Evolutionary conservation across 2,113 vertebrate genomes (phyloP).

Genomic region (Megaceryle maxima): DNA sequence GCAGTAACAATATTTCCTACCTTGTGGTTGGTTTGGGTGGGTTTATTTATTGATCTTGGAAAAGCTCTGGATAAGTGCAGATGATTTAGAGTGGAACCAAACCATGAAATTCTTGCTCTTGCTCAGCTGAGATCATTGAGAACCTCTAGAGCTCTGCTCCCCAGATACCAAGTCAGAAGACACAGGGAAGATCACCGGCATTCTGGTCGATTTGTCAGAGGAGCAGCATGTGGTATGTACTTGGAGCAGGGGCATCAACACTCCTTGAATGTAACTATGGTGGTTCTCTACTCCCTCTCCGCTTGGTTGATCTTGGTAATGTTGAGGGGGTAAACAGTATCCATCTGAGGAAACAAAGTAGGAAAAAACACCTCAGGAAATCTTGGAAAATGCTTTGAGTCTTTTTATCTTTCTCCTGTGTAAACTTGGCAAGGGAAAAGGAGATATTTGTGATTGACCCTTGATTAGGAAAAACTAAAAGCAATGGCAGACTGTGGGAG

Average conservation of each 20-base stretch:
- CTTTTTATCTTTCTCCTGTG: neutral
- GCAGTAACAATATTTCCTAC: neutral
- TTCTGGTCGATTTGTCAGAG: neutral
- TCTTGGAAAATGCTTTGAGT: neutral
- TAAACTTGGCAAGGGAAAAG: neutral
- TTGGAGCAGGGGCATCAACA: neutral
- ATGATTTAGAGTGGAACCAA: neutral
- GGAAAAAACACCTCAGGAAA: neutral
- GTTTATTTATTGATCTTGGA: conserved; percentile 39
- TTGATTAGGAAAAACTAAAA: neutral
- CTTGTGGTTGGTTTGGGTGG: neutral
- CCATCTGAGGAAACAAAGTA: neutral
- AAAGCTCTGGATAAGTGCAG: neutral
- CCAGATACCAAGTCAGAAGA: neutral
- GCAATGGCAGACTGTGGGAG: neutral
- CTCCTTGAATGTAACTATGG: neutral
- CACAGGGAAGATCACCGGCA: neutral
- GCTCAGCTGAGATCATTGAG: neutral
- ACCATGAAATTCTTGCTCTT: neutral
- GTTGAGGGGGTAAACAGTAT: accelerated
- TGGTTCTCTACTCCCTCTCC: neutral
- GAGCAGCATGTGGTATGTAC: neutral
- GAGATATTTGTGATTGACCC: neutral
- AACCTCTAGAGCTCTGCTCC: neutral
- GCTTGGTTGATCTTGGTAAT: neutral